A percentile compares a stretch with the other conserved stretches of the same genome.
Evolutionary conservation across 2,113 vertebrate species (phyloP).

Genomic region (Cyprinodon variegatus): DNA sequence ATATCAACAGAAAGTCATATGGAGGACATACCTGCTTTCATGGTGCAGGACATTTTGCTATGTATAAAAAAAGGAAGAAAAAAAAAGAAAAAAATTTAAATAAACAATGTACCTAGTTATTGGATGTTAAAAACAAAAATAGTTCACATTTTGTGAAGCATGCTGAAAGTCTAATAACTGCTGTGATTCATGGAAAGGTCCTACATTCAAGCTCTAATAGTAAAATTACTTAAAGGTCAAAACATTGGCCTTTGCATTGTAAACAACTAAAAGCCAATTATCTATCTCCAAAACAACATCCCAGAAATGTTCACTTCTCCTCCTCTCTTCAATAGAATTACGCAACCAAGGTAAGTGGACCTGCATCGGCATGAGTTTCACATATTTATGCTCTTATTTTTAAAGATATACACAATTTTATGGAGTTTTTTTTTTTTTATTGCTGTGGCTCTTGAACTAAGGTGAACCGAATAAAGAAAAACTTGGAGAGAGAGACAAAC

Average conservation of each 20-base stretch:
- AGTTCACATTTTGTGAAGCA: background rate
- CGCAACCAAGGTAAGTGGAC: background rate
- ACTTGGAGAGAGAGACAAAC: background rate
- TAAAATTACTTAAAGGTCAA: too few relatives aligned
- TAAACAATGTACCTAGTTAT: background rate
- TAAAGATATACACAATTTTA: too few relatives aligned
- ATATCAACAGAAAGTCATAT: too few relatives aligned
- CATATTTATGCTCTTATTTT: too few relatives aligned
- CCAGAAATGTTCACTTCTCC: background rate
- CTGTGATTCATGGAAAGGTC: too few relatives aligned
- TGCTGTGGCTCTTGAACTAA: too few relatives aligned
- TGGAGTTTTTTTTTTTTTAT: too few relatives aligned
- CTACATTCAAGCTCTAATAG: too few relatives aligned
- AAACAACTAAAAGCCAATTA: background rate
- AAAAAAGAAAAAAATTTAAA: background rate
- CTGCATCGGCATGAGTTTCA: background rate
- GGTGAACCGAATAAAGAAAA: background rate
- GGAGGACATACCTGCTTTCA: background rate
- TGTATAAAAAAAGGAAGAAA: background rate
- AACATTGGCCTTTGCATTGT: background rate
- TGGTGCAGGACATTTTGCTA: background rate
- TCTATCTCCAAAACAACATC: background rate
- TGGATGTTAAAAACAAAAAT: too few relatives aligned
- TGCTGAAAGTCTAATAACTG: too few relatives aligned
- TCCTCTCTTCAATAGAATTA: too few relatives aligned